Conservation (phyloP, 2,888 invertebrate species). For the Julus scanicus region DNA sequence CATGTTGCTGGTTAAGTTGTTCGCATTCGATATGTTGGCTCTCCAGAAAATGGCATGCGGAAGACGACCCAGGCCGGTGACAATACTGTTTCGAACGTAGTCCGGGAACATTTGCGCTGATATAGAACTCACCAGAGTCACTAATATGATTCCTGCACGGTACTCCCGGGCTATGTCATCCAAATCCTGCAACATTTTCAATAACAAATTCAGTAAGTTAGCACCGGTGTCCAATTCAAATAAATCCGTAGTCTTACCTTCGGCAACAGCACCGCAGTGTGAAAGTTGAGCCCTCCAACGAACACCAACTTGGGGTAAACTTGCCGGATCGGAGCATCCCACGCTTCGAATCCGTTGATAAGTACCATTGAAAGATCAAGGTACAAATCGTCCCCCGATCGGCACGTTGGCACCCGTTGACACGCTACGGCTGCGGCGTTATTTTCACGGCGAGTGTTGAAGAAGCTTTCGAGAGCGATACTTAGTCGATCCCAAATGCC, state of each 20-base stretch:
- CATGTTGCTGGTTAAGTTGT: constrained; percentile 25
- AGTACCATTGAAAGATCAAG: constrained; percentile 19
- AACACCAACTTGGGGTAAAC: constrained; percentile 10
- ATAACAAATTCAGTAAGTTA: background rate
- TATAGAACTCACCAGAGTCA: background rate
- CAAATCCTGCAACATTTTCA: background rate
- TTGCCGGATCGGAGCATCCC: background rate
- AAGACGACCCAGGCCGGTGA: background rate
- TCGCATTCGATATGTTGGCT: background rate
- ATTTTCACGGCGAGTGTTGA: too few species aligned
- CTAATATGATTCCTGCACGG: constrained; percentile 40
- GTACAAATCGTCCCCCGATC: background rate
- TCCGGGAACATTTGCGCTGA: background rate
- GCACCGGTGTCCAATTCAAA: background rate
- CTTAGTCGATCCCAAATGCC: background rate
- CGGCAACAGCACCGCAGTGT: constrained; percentile 13
- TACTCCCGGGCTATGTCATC: constrained; percentile 43
- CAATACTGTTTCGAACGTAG: background rate
- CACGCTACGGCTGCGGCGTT: too few species aligned
- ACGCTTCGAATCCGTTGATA: background rate
- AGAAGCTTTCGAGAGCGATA: background rate
- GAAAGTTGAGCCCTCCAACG: constrained; percentile 49
- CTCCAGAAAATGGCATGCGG: constrained; percentile 54
- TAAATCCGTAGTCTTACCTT: constrained; percentile 38
- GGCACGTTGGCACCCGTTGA: too few species aligned